A percentile compares a stretch with the other conserved stretches of the same genome.
Conservation (phyloP, 1,140 invertebrate genomes). For the Physella acuta region DNA sequence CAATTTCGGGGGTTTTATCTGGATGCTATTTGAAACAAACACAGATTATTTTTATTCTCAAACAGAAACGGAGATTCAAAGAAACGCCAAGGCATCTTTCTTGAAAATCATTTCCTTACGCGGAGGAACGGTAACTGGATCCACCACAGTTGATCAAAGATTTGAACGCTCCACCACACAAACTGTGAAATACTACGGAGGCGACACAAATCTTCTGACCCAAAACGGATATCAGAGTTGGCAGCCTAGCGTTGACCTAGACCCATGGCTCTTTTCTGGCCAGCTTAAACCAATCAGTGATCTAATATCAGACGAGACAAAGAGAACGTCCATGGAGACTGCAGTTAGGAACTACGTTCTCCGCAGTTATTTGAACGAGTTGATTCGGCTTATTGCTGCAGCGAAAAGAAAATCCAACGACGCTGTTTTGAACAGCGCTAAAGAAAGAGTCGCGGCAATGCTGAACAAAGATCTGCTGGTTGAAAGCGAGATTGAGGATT, state of each 20-base stretch:
- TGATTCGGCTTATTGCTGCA: neutral
- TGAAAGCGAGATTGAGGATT: slow-evolving; percentile 6
- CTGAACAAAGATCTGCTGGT: neutral
- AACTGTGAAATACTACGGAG: slow-evolving; percentile 20
- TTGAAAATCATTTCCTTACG: slow-evolving; percentile 21
- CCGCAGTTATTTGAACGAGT: slow-evolving; percentile 7
- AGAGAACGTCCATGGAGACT: neutral
- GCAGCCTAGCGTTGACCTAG: slow-evolving; percentile 20
- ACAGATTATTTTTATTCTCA: slow-evolving; percentile 13
- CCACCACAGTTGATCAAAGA: slow-evolving; percentile 9
- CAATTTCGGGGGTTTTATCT: slow-evolving; percentile 28
- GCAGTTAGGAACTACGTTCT: slow-evolving; percentile 13
- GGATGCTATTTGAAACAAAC: slow-evolving; percentile 15
- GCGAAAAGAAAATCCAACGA: neutral
- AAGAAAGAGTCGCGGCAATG: neutral
- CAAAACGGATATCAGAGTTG: neutral
- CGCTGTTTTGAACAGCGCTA: neutral
- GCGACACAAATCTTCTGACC: slow-evolving; percentile 20
- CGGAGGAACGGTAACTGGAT: slow-evolving; percentile 10
- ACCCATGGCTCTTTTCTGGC: slow-evolving; percentile 26
- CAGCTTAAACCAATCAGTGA: no score
- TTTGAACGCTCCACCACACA: slow-evolving; percentile 3
- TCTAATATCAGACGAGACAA: neutral
- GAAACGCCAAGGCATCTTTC: slow-evolving; percentile 28
- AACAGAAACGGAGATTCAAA: slow-evolving; percentile 14